phyloP scores from a whole-genome alignment of 2,113 vertebrate genomes.

The Mobula birostris region DNA sequence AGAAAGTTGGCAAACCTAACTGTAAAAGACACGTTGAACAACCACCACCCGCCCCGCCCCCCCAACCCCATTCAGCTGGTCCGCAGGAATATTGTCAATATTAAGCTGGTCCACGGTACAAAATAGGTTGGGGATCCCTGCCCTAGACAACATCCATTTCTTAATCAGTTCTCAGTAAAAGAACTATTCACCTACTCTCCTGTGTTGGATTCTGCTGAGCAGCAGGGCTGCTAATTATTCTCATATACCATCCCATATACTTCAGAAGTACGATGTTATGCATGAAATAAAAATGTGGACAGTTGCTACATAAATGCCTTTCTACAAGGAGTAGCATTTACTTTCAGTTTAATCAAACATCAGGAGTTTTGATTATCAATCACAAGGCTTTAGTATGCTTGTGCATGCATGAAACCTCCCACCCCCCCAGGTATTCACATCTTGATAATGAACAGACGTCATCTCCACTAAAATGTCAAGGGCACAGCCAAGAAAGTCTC shows the following conservation, averaged over 20 bases:
- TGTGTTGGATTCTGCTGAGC: background rate
- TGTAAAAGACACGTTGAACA: too few relatives aligned
- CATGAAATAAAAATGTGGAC: background rate
- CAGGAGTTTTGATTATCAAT: background rate
- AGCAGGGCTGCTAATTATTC: background rate
- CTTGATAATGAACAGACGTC: background rate
- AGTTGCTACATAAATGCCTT: background rate
- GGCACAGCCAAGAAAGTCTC: background rate
- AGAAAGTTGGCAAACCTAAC: too few relatives aligned
- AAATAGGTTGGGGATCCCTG: too few relatives aligned
- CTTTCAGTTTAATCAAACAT: background rate
- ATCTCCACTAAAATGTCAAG: slow-evolving; percentile 18
- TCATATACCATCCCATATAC: background rate
- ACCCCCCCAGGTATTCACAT: background rate
- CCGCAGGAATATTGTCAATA: too few relatives aligned
- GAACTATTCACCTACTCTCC: background rate
- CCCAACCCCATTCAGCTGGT: too few relatives aligned
- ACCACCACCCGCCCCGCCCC: too few relatives aligned
- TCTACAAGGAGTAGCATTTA: background rate
- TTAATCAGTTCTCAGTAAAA: background rate
- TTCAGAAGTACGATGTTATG: background rate
- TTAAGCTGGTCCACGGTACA: too few relatives aligned
- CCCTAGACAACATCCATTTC: too few relatives aligned
- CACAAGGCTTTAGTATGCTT: background rate
- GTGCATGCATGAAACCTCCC: background rate